These are phyloP conservation scores for Palloptera scutellata DNA, from an alignment of 2,888 invertebrate species.

Conservation along the genomic window DNA sequence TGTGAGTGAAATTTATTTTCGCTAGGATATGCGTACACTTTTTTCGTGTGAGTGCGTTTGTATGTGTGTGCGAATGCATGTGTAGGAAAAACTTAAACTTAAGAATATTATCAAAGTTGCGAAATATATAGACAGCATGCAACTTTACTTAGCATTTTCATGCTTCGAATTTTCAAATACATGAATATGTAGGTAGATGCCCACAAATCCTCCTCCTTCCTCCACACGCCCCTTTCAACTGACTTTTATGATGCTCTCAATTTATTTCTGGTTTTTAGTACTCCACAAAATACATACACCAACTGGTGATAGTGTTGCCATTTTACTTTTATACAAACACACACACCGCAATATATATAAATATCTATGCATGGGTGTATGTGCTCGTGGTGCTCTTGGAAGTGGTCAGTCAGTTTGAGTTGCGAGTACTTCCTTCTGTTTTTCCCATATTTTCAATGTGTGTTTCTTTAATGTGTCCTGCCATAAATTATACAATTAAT, in stretches of 20 bases:
- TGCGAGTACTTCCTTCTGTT: slow-evolving; percentile 6
- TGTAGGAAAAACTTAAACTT: not conserved
- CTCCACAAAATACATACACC: not conserved
- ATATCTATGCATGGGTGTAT: not conserved
- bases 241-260: too few relatives aligned
- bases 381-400: too few relatives aligned
- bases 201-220: too few relatives aligned
- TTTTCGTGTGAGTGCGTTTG: slow-evolving; percentile 8
- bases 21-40: slow-evolving; percentile 25
- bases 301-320: not conserved
- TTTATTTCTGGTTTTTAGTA: not conserved
- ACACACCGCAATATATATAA: not conserved
- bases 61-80: not conserved
- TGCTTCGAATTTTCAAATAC: too few relatives aligned
- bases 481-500: slow-evolving; percentile 32
- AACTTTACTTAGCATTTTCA: too few relatives aligned
- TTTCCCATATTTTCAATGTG: slow-evolving; percentile 18
- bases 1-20: slow-evolving; percentile 29
- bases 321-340: not conserved
- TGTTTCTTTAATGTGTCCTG: slow-evolving; percentile 17
- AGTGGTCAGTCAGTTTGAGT: slow-evolving; percentile 19
- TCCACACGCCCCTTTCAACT: too few relatives aligned
- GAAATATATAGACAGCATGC: too few relatives aligned
- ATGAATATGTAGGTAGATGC: too few relatives aligned
- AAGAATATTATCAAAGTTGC: too few relatives aligned